Base-by-base conservation (phyloP, 2,888 invertebrate genomes). In the Zeuzera pyrina region DNA sequence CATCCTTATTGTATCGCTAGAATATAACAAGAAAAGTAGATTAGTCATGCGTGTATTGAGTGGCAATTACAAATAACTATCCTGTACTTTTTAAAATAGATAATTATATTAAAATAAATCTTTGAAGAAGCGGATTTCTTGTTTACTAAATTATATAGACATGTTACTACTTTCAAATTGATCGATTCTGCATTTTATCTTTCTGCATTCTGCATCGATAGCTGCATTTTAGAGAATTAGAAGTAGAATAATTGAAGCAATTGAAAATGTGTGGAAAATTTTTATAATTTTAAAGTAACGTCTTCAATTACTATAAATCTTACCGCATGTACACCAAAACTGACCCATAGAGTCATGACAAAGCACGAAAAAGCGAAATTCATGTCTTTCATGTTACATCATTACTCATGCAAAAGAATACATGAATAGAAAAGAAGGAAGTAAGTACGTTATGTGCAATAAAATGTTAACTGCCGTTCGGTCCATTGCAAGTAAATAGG, bases 1-100 rank as follows among this genome's bases (percentile, higher is more conserved):
- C 64, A 44, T 72, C 69, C 38, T 65, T 72, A 41, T 67, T 78
- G 45, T 69, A 78, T 30, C 39, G 40, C 78, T 78, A 72, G 36
- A 70, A 73, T 28, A 21, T 33, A 30, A 34, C 15, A 15, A 33
- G 35, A 36, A 42, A 36, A 36, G 34, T 34, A 34, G 35, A 39
- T 38, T 28, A 34, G 33, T 30, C 16, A 32, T 22, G 34, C 26
- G 14, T n/a, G n/a, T n/a, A n/a, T n/a, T n/a, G n/a, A n/a, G n/a
- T n/a, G n/a, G n/a, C n/a, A n/a, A n/a, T n/a, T n/a, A n/a, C n/a
- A n/a, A n/a, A n/a, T n/a, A n/a, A n/a, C n/a, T n/a, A n/a, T n/a
- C n/a, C n/a, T n/a, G n/a, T n/a, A n/a, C n/a, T n/a, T n/a, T n/a
- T n/a, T n/a, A n/a, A n/a, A n/a, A n/a, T n/a, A n/a, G n/a, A n/a